Evolutionary conservation across 2,113 vertebrate species (phyloP).

Genomic region (Orycteropus afer): DNA sequence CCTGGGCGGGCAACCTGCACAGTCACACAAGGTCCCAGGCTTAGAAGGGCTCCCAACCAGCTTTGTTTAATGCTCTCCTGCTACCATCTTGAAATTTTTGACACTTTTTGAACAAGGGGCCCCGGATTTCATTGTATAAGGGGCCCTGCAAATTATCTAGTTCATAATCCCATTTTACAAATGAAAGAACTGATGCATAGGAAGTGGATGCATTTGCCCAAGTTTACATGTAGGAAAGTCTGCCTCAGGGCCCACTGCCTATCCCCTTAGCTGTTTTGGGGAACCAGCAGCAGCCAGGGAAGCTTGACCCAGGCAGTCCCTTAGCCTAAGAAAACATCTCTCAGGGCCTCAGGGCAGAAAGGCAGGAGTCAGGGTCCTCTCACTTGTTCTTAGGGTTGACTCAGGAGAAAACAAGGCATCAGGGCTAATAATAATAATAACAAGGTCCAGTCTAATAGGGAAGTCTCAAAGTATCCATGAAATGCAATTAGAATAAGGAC

Average conservation of each 20-base stretch:
- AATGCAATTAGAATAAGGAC: background rate
- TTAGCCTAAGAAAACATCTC: background rate
- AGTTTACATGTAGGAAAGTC: background rate
- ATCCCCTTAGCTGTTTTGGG: background rate
- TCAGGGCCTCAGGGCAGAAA: background rate
- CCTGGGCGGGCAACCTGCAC: background rate
- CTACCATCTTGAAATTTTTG: background rate
- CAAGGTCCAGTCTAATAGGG: background rate
- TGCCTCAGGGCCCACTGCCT: background rate
- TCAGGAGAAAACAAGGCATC: background rate
- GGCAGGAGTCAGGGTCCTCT: background rate
- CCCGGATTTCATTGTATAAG: background rate
- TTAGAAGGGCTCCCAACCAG: background rate
- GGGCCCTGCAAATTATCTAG: background rate
- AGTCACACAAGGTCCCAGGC: background rate
- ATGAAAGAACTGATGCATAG: background rate
- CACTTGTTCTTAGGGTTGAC: background rate
- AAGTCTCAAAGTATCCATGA: background rate
- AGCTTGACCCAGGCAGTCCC: background rate
- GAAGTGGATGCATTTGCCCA: background rate
- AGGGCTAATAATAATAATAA: too few relatives aligned
- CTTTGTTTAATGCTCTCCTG: background rate
- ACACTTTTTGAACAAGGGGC: conserved; percentile 6
- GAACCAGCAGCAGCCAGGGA: background rate
- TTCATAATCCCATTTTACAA: background rate